Evolutionary conservation across 2,888 invertebrate species (phyloP).

Genomic region (Exephanes ischioxanthus): DNA sequence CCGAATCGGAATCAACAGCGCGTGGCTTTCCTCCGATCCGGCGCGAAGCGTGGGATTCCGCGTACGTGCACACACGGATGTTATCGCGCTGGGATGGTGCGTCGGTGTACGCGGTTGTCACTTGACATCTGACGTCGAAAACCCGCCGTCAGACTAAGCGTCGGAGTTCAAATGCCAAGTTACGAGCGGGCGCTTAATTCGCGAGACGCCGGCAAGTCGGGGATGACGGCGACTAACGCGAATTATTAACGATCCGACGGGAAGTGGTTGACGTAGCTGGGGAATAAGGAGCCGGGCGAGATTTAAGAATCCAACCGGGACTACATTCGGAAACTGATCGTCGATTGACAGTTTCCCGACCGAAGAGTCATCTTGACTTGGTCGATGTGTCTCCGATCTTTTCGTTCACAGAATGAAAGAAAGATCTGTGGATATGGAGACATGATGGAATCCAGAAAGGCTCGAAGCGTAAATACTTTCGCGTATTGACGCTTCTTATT

Average conservation of each 20-base stretch:
- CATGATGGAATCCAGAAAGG: no score
- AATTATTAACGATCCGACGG: constrained; percentile 41
- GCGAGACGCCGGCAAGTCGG: constrained; percentile 18
- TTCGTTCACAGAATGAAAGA: no score
- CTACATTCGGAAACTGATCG: not conserved
- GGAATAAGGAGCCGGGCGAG: not conserved
- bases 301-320: not conserved
- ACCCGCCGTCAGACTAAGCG: constrained; percentile 45
- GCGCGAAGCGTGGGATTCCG: constrained; percentile 23
- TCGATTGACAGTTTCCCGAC: not conserved
- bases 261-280: constrained; percentile 17
- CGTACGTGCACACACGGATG: constrained; percentile 8
- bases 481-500: no score
- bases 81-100: not conserved
- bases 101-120: not conserved
- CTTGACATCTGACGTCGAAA: constrained; percentile 52
- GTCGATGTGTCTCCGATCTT: no score
- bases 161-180: constrained; percentile 57
- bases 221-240: constrained; percentile 35
- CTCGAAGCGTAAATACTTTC: no score
- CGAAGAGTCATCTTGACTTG: no score
- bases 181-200: constrained; percentile 48
- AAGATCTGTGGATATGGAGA: no score
- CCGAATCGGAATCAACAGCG: constrained; percentile 31
- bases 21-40: not conserved